Conservation (phyloP, 2,888 invertebrate genomes). For the Panzeria rudis region DNA sequence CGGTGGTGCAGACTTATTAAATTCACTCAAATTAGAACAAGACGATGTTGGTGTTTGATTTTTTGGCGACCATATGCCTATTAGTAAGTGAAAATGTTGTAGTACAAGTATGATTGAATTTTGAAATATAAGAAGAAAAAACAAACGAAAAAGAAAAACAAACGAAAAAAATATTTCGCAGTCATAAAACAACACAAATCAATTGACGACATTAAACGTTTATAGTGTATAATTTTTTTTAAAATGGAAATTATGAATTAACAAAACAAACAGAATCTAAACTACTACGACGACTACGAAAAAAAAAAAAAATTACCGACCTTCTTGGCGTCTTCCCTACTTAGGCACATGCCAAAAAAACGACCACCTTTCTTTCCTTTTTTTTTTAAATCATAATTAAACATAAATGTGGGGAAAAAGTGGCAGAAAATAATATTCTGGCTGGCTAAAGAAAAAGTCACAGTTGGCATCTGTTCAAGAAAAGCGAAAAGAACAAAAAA, state of each 20-base stretch:
- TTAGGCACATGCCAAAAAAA: slow-evolving; percentile 34
- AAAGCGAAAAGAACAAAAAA: slow-evolving; percentile 73
- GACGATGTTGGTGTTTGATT: slow-evolving; percentile 81
- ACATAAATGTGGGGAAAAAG: slow-evolving; percentile 54
- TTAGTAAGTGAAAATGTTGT: slow-evolving; percentile 44
- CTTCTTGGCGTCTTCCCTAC: slow-evolving; percentile 55
- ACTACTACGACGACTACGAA: slow-evolving; percentile 13
- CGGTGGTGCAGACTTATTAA: slow-evolving; percentile 75
- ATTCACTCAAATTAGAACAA: slow-evolving; percentile 63
- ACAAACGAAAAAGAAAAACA: slow-evolving; percentile 16
- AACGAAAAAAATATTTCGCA: slow-evolving; percentile 28
- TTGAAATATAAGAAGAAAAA: slow-evolving; percentile 23
- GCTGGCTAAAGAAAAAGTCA: slow-evolving; percentile 75
- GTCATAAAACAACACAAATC: slow-evolving; percentile 54
- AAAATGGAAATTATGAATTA: slow-evolving; percentile 50
- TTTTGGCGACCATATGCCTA: slow-evolving; percentile 82
- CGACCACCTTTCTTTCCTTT: slow-evolving; percentile 20
- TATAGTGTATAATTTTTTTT: background rate
- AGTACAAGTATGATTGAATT: slow-evolving; percentile 38
- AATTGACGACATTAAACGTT: slow-evolving; percentile 54
- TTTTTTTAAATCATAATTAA: slow-evolving; percentile 53
- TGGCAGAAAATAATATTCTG: slow-evolving; percentile 54
- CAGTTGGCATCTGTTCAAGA: slow-evolving; percentile 80
- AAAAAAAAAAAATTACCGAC: slow-evolving; percentile 18
- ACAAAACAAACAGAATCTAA: slow-evolving; percentile 39